Conservation (phyloP, 2,888 invertebrate species). For the Stegophylla sp. region DNA sequence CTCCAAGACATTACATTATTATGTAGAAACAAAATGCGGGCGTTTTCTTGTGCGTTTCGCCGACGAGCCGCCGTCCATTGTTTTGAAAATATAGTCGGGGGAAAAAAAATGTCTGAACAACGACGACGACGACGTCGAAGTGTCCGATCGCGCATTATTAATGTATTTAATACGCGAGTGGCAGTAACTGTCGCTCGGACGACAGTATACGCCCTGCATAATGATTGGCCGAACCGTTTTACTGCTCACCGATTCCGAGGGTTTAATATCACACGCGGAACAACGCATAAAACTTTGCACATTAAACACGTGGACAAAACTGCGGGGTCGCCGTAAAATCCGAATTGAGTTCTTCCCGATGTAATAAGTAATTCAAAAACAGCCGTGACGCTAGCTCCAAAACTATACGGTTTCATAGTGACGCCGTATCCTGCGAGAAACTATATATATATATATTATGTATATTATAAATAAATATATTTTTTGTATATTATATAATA, state of each 20-base stretch:
- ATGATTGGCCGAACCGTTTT: slow-evolving; percentile 26
- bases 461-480: too few species aligned
- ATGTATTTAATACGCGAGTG: too few species aligned
- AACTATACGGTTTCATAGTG: slow-evolving; percentile 47
- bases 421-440: not conserved
- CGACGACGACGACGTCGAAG: too few species aligned
- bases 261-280: slow-evolving; percentile 13
- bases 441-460: too few species aligned
- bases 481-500: too few species aligned
- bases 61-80: not conserved
- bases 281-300: slow-evolving; percentile 35
- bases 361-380: slow-evolving; percentile 46
- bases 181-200: too few species aligned
- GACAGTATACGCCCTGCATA: not conserved
- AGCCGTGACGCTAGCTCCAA: not conserved
- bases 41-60: not conserved
- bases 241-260: not conserved
- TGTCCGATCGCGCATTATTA: too few species aligned
- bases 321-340: slow-evolving; percentile 29
- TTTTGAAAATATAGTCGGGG: too few species aligned
- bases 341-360: slow-evolving; percentile 18
- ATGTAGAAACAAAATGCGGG: not conserved
- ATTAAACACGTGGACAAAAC: slow-evolving; percentile 26
- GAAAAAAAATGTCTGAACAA: too few species aligned
- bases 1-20: slow-evolving; percentile 24